Conservation (phyloP, 2,888 invertebrate genomes). For the Galerucella nymphaeae region DNA sequence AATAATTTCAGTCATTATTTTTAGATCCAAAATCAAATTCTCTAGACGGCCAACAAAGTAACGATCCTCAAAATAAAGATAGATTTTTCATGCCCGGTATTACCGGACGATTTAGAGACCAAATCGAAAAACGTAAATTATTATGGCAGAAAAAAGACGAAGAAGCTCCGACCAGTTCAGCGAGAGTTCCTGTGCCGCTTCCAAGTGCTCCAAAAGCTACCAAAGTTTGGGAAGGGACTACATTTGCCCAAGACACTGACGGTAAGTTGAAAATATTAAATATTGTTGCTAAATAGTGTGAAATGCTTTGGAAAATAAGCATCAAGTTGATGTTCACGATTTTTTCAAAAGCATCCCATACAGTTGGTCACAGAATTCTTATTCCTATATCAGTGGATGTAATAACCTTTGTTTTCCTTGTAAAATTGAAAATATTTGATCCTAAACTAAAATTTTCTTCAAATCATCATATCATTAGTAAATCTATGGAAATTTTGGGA, state of each 20-base stretch:
- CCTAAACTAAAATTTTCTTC: too few relatives aligned
- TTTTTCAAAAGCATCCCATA: too few relatives aligned
- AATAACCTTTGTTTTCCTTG: too few relatives aligned
- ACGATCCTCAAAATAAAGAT: constrained; percentile 42
- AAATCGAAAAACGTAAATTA: constrained; percentile 91
- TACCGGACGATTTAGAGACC: constrained; percentile 82
- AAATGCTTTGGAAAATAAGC: too few relatives aligned
- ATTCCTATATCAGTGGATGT: too few relatives aligned
- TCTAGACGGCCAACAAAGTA: constrained; percentile 69
- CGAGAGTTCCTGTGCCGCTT: constrained; percentile 41
- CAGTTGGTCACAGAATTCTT: too few relatives aligned
- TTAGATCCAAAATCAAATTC: constrained; percentile 16
- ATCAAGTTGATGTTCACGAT: too few relatives aligned
- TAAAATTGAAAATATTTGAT: too few relatives aligned
- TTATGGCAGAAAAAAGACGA: constrained; percentile 83
- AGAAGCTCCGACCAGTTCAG: constrained; percentile 39
- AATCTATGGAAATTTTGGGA: too few relatives aligned
- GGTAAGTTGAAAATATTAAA: constrained; percentile 66
- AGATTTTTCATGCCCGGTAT: constrained; percentile 63
- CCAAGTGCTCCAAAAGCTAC: constrained; percentile 47
- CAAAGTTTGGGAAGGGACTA: constrained; percentile 80
- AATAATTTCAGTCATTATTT: too few relatives aligned
- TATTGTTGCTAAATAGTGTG: too few relatives aligned
- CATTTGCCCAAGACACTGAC: constrained; percentile 91
- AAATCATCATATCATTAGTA: too few relatives aligned